Conservation (phyloP, 1,140 invertebrate genomes). For the Oncopodura yosiiana region DNA sequence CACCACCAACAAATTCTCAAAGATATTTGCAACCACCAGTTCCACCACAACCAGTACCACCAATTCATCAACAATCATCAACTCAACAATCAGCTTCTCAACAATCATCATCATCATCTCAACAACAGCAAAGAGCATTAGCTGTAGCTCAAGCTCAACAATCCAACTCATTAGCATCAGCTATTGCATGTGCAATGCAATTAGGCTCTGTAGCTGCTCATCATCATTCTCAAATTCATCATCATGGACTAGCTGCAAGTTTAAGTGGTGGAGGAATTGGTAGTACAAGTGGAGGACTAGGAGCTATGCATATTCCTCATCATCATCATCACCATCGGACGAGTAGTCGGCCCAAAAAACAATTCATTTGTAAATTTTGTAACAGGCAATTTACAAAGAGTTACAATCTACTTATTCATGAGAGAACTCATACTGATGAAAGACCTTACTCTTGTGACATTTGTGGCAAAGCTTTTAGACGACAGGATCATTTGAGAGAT, state of each 20-base stretch:
- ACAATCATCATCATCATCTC: no score
- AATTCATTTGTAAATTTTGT: constrained; percentile 89
- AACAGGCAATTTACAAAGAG: constrained; percentile 94
- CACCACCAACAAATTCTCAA: no score
- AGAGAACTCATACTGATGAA: constrained; percentile 96
- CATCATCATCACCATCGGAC: constrained; percentile 27
- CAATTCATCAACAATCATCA: no score
- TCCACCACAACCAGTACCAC: no score
- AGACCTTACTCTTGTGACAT: constrained; percentile 95
- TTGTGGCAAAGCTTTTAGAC: constrained; percentile 67
- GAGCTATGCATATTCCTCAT: constrained; percentile 33
- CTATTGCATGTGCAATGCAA: no score
- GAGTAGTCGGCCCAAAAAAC: constrained; percentile 49
- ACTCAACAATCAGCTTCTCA: no score
- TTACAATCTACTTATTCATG: constrained; percentile 95
- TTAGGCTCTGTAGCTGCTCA: neutral
- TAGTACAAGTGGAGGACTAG: constrained; percentile 28
- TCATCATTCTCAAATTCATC: constrained; percentile 28
- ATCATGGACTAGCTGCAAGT: constrained; percentile 32
- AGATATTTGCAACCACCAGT: no score
- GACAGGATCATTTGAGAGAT: constrained; percentile 50
- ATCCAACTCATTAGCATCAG: constrained; percentile 22
- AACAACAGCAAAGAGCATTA: no score
- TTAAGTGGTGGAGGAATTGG: no score
- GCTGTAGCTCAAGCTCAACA: constrained; percentile 15